A percentile compares a stretch with the other conserved stretches of the same genome.
Conservation (phyloP, 2,888 invertebrate species). For the Amphipoea oculea region DNA sequence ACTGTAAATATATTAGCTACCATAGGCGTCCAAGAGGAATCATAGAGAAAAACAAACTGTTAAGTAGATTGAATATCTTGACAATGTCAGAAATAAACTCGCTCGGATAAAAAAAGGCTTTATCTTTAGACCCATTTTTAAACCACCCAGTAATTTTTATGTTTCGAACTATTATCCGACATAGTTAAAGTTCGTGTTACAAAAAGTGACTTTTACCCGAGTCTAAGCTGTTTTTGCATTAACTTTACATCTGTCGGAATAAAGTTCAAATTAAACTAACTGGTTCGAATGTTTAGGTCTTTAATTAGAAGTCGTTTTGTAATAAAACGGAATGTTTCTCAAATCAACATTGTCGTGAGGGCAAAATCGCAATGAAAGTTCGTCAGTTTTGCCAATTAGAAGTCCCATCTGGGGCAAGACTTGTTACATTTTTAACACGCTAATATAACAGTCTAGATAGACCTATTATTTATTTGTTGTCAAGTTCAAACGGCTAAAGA, state of each 20-base stretch:
- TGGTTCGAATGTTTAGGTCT: not conserved
- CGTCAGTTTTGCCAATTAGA: not conserved
- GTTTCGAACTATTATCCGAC: too few species aligned
- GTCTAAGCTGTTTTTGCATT: too few species aligned
- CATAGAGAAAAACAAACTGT: not conserved
- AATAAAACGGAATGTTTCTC: not conserved
- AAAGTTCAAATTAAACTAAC: too few species aligned
- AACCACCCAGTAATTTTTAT: too few species aligned
- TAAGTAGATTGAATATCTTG: not conserved
- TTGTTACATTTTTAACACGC: not conserved
- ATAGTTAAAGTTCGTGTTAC: too few species aligned
- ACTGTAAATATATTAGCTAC: too few species aligned
- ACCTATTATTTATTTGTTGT: not conserved
- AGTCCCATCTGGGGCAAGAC: not conserved
- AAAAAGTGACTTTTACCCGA: too few species aligned
- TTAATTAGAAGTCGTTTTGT: not conserved
- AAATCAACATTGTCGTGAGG: not conserved
- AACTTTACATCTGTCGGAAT: too few species aligned
- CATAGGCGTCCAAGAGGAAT: not conserved
- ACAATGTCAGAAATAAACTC: not conserved
- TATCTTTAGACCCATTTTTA: too few species aligned
- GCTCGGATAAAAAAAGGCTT: not conserved
- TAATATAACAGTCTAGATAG: not conserved
- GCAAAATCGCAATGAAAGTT: not conserved
- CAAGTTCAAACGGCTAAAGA: constrained; percentile 10